phyloP scores from a whole-genome alignment of 2,113 vertebrate species.

The Henicopernis longicauda region DNA sequence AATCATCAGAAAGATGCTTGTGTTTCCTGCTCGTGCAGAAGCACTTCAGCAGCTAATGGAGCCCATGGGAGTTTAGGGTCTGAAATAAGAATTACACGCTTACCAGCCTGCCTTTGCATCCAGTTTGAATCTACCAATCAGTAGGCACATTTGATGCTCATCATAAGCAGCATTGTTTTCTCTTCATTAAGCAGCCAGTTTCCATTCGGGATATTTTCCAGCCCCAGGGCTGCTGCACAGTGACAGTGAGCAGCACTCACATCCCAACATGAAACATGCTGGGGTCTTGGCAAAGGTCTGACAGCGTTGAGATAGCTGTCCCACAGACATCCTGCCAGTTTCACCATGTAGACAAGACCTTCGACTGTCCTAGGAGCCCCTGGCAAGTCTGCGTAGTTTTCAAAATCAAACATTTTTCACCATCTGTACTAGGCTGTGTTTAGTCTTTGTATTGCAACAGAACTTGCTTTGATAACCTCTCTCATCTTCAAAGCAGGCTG shows the following conservation, averaged over 20 bases:
- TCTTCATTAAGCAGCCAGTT: background rate
- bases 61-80: background rate
- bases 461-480: background rate
- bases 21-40: background rate
- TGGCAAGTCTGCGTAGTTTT: background rate
- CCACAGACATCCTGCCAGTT: background rate
- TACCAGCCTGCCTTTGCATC: background rate
- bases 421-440: background rate
- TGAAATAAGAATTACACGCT: background rate
- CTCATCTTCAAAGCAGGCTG: background rate
- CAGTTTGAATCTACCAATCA: background rate
- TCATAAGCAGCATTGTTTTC: background rate
- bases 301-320: background rate
- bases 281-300: background rate
- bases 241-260: fast-evolving
- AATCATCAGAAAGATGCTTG: background rate
- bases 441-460: background rate
- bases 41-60: background rate
- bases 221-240: background rate
- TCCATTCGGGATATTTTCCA: background rate
- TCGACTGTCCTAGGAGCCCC: background rate
- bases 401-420: background rate
- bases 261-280: fast-evolving
- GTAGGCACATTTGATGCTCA: background rate
- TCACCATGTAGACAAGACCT: background rate